Conservation (phyloP, 2,113 vertebrate species). For the Emydura subglobosa region DNA sequence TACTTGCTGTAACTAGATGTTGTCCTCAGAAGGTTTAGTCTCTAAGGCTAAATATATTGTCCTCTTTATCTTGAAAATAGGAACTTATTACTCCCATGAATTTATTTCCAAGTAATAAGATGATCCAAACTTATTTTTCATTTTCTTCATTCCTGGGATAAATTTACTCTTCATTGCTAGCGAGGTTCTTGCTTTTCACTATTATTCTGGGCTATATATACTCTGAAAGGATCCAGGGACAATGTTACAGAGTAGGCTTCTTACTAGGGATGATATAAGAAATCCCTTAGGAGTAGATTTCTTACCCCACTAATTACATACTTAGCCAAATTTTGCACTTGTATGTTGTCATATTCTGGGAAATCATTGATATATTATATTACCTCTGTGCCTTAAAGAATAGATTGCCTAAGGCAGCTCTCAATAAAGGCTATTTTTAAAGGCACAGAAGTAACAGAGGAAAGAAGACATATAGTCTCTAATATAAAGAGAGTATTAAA, state of each 20-base stretch:
- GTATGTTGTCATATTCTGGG: background rate
- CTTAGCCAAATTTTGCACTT: background rate
- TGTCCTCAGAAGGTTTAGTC: background rate
- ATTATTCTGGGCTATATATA: background rate
- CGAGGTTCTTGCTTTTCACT: background rate
- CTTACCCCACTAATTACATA: background rate
- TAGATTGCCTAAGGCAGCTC: background rate
- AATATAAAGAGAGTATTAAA: background rate
- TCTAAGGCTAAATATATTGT: background rate
- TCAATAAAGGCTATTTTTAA: background rate
- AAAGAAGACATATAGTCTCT: background rate
- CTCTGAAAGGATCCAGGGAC: background rate
- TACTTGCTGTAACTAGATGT: background rate
- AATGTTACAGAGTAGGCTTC: background rate
- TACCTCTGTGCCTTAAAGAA: background rate
- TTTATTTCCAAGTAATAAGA: no score
- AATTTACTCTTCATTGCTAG: no score
- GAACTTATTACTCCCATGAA: no score
- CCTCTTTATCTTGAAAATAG: background rate
- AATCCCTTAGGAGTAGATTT: background rate
- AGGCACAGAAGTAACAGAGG: background rate
- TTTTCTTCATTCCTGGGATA: no score
- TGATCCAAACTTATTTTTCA: no score
- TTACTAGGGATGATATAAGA: background rate
- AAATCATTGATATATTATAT: background rate